phyloP scores from a whole-genome alignment of 2,797 vertebrate genomes.

The Paedocypris micromegethes region DNA sequence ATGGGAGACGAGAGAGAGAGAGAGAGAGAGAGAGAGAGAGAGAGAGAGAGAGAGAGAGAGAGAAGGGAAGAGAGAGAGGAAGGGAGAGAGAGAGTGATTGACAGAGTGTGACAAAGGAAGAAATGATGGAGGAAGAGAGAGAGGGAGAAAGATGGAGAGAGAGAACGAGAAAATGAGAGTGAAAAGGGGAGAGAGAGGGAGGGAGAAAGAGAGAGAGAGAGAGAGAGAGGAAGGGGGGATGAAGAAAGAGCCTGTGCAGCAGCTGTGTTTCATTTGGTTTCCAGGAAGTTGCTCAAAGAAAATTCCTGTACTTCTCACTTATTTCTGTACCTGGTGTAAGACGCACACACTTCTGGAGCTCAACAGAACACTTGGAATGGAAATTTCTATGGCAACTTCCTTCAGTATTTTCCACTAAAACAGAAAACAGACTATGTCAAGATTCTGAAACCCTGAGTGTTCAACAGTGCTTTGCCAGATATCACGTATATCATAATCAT shows the following conservation, averaged over 20 bases:
- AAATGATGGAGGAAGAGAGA: too few relatives aligned
- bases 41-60: too few relatives aligned
- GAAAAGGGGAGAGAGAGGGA: too few relatives aligned
- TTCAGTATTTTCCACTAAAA: constrained; percentile 49
- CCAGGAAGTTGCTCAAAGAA: constrained; percentile 56
- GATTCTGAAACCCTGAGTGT: not conserved
- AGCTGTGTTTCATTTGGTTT: constrained; percentile 65
- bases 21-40: too few relatives aligned
- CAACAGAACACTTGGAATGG: constrained; percentile 55
- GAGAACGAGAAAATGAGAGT: too few relatives aligned
- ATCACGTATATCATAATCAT: too few relatives aligned
- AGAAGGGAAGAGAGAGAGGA: too few relatives aligned
- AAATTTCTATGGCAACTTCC: constrained; percentile 64
- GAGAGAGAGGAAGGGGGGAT: constrained; percentile 33
- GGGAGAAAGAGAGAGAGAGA: constrained; percentile 12
- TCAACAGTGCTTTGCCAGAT: too few relatives aligned
- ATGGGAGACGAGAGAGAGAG: too few relatives aligned
- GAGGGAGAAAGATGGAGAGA: too few relatives aligned
- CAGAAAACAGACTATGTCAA: not conserved
- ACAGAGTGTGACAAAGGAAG: too few relatives aligned
- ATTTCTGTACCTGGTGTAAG: constrained; percentile 64
- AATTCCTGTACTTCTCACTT: constrained; percentile 52
- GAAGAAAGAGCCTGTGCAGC: constrained; percentile 55
- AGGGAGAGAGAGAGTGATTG: too few relatives aligned
- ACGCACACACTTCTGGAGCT: constrained; percentile 47